Conservation (phyloP, 2,888 invertebrate genomes). For the Eilema depressum region DNA sequence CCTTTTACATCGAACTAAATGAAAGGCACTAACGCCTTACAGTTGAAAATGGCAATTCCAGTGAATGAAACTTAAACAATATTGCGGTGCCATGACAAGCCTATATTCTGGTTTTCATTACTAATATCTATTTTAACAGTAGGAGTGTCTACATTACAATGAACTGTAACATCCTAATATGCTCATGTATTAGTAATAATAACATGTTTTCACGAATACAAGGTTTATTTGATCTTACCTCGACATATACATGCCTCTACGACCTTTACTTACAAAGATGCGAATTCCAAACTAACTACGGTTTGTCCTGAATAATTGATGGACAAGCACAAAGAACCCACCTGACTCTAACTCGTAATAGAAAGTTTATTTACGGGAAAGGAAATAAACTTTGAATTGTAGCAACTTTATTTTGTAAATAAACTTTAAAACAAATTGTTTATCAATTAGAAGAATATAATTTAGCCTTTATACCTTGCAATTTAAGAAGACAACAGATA, state of each 20-base stretch:
- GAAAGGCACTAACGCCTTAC: slow-evolving; percentile 11
- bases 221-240: not conserved
- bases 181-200: not conserved
- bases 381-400: slow-evolving; percentile 8
- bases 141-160: not conserved
- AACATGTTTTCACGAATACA: not conserved
- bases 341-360: slow-evolving; percentile 13
- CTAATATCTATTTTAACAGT: not conserved
- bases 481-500: not conserved
- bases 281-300: slow-evolving; percentile 31
- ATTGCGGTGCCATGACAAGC: no score
- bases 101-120: not conserved
- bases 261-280: slow-evolving; percentile 31
- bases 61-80: slow-evolving; percentile 3
- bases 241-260: slow-evolving; percentile 10
- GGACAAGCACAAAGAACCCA: slow-evolving; percentile 19
- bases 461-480: not conserved
- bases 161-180: not conserved
- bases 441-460: not conserved
- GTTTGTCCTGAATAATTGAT: slow-evolving; percentile 42
- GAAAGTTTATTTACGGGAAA: slow-evolving; percentile 15
- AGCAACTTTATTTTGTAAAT: not conserved
- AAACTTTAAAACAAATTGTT: not conserved
- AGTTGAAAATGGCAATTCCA: slow-evolving; percentile 13
- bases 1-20: not conserved